These are phyloP conservation scores for Chloropsis cyanopogon DNA, from an alignment of 2,113 vertebrate genomes.

Conservation along the genomic window DNA sequence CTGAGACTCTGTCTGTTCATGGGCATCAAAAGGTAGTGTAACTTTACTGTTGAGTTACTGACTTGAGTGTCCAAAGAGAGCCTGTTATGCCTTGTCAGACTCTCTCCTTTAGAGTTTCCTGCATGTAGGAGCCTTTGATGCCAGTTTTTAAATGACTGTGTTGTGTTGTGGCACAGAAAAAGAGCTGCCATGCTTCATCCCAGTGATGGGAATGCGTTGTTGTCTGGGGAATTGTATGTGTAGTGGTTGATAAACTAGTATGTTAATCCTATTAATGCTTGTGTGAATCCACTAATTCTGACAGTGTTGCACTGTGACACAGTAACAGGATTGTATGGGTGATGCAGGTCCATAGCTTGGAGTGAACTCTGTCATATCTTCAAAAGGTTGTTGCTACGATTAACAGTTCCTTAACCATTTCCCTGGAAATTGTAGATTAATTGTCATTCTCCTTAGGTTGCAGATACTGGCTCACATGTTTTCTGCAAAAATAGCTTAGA, in stretches of 20 bases:
- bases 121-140: neutral
- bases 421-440: neutral
- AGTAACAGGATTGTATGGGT: neutral
- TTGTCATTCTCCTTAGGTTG: neutral
- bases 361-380: neutral
- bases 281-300: neutral
- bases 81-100: neutral
- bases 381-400: neutral
- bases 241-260: conserved; percentile 15
- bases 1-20: neutral
- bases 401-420: neutral
- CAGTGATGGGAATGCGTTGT: neutral
- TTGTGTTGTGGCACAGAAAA: neutral
- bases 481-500: neutral
- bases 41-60: neutral
- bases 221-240: neutral
- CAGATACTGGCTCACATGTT: neutral
- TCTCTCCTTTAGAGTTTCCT: neutral
- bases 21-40: neutral
- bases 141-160: neutral
- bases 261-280: conserved; percentile 32
- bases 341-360: neutral
- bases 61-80: neutral
- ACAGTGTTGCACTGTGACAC: neutral
- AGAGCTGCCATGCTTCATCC: neutral